Base-by-base conservation (phyloP, 2,888 invertebrate genomes). In the Ganaspis brasiliensis region DNA sequence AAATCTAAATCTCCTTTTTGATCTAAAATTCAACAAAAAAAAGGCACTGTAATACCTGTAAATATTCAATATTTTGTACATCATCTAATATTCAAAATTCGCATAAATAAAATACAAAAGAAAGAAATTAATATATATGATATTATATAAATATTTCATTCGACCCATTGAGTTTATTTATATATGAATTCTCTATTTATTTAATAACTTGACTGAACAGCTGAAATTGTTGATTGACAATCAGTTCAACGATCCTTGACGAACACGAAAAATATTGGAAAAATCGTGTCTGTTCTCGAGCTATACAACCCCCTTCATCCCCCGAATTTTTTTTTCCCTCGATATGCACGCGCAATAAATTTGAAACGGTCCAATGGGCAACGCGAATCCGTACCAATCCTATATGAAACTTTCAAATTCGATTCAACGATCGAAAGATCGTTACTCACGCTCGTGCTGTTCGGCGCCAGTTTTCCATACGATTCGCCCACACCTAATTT, bases 151-250 rank as follows among this genome's bases (percentile, higher is more conserved):
- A 31, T 31, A 31, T 31, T 31, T 31, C n/a, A n/a, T 31, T 31
- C 31, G 31, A 6, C 6, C 6, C 3, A 31, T 31, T 31, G 31
- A 49, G n/a, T 49, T 49, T 49, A 49, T 49, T n/a, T 49, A n/a
- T 16, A 16, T 49, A 12, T 12, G 31, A 16, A 63, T 63, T 63
- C 37, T 63, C 31, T 63, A 19, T 63, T 63, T 40, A 63, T 40
- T 31, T 37, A 19, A 40, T 63, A 56, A 75, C 59, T 52, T 75
- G 59, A 37, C 52, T 72, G 10, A 45, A 26, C 24, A 49, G 73
- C 24, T 76, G 35, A 24, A 63, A 75, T 76, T 75, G 76, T 74
- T 73, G 73, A 77, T 78, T 78, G 76, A 79, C 77, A 73, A 75
- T 79, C 73, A 73, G 72, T 74, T 63, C 37, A 40, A 37, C 37